Conservation (phyloP, 1,140 invertebrate species). For the Neelides sp. region DNA sequence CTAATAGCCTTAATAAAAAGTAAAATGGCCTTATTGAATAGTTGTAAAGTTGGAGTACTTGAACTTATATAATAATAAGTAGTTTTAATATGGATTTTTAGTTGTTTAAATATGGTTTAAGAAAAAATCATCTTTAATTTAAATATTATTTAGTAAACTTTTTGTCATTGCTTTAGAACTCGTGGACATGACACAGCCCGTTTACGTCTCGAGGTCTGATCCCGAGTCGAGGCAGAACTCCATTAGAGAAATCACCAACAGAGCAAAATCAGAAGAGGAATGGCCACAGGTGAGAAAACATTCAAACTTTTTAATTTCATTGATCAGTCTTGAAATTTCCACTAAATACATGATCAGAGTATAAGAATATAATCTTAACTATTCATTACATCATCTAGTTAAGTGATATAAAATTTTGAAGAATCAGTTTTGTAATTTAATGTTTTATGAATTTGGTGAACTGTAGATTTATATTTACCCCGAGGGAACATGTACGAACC, state of each 20-base stretch:
- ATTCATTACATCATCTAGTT: conserved; percentile 31
- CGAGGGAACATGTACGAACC: conserved; percentile 90
- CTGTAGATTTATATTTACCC: conserved; percentile 82
- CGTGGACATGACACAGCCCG: conserved; percentile 84
- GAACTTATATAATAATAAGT: not conserved
- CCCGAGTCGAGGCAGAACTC: conserved; percentile 80
- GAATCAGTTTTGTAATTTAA: no score
- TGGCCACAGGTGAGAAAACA: conserved; percentile 65
- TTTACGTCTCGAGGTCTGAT: conserved; percentile 85
- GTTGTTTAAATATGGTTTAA: not conserved
- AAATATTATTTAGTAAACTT: not conserved
- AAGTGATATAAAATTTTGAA: no score
- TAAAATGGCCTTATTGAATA: not conserved
- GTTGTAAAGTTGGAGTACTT: not conserved
- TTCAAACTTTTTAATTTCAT: not conserved
- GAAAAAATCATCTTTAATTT: not conserved
- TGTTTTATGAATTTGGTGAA: no score
- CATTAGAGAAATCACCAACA: conserved; percentile 74
- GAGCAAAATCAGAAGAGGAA: conserved; percentile 65
- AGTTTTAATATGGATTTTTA: no score
- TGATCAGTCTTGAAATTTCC: not conserved
- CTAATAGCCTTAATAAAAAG: not conserved
- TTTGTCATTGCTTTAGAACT: conserved; percentile 46
- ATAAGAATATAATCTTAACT: not conserved
- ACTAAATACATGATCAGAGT: not conserved